Evolutionary conservation across 2,113 vertebrate genomes (phyloP).

Genomic region (Anser cygnoides): DNA sequence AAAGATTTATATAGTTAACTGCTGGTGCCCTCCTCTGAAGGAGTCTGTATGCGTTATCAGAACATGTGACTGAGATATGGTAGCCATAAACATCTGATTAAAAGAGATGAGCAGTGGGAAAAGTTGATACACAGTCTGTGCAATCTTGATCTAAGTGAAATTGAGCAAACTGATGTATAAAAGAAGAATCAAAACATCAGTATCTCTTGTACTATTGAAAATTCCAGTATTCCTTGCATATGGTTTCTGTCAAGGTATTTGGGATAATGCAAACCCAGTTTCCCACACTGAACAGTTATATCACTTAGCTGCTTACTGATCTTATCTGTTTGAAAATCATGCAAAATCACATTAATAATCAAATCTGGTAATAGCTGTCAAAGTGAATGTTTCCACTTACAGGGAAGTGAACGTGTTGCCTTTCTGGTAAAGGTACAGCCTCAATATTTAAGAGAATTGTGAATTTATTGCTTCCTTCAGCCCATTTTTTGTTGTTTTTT

Average conservation of each 20-base stretch:
- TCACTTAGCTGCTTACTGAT: neutral
- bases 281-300: neutral
- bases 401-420: neutral
- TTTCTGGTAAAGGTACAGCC: neutral
- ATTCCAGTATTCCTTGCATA: neutral
- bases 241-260: neutral
- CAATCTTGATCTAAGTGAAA: neutral
- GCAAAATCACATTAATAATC: neutral
- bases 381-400: neutral
- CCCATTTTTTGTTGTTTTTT: neutral
- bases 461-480: neutral
- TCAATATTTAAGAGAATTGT: neutral
- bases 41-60: neutral
- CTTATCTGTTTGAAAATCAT: neutral
- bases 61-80: neutral
- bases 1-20: neutral
- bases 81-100: neutral
- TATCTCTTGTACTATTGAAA: neutral
- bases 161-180: neutral
- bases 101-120: neutral
- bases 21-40: neutral
- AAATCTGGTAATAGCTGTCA: neutral
- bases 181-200: neutral
- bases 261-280: neutral
- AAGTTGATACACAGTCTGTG: neutral